phyloP scores from a whole-genome alignment of 2,797 vertebrate species.

The Molossus alvarezi region DNA sequence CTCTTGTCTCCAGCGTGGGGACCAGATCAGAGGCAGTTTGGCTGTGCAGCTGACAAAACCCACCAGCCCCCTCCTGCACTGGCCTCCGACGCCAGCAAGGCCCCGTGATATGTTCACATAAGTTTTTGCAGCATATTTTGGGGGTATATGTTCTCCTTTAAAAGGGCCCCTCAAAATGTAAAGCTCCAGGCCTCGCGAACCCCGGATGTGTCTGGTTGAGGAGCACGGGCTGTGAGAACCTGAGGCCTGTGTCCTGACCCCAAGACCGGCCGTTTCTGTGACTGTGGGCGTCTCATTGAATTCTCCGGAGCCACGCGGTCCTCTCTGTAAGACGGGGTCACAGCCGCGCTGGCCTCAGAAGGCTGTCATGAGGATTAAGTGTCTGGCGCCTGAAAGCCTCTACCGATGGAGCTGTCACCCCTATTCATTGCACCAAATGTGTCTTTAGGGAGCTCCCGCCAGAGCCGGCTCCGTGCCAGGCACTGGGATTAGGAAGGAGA shows the following conservation, averaged over 20 bases:
- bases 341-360: neutral
- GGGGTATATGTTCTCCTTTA: neutral
- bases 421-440: neutral
- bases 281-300: neutral
- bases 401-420: neutral
- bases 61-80: fast-evolving
- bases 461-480: neutral
- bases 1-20: neutral
- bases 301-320: neutral
- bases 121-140: neutral
- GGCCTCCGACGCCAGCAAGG: neutral
- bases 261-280: neutral
- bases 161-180: neutral
- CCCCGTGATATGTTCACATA: neutral
- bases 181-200: neutral
- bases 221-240: neutral
- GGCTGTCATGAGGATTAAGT: neutral
- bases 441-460: neutral
- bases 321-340: neutral
- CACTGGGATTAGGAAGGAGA: neutral
- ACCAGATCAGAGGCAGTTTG: neutral
- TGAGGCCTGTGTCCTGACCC: neutral
- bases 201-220: neutral
- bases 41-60: fast-evolving
- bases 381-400: neutral